Percentiles rank a stretch among this genome's conserved stretches.
phyloP scores from a whole-genome alignment of 2,113 vertebrate genomes.

The Cryptomyrus ogoouensis region DNA sequence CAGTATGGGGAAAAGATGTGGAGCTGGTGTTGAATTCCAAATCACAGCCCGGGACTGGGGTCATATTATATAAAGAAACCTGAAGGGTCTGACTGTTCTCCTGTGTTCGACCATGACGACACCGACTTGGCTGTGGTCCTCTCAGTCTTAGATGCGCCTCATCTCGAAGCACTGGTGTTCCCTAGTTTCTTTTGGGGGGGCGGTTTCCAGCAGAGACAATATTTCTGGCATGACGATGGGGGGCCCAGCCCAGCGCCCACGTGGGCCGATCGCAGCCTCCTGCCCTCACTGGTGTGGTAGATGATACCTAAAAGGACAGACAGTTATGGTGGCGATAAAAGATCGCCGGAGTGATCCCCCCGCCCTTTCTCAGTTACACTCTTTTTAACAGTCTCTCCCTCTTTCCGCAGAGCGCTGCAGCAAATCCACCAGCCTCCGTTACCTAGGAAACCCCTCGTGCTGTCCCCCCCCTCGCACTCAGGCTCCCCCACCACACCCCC shows the following conservation, averaged over 20 bases:
- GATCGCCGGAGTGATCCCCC: neutral
- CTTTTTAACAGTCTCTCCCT: slow-evolving; percentile 19
- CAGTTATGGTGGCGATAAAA: neutral
- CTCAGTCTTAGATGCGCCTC: neutral
- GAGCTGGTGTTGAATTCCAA: neutral
- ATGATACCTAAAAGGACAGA: neutral
- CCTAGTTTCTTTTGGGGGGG: neutral
- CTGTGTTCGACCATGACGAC: neutral
- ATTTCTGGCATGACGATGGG: neutral
- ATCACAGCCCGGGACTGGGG: neutral
- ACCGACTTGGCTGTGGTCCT: neutral
- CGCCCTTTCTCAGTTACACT: neutral
- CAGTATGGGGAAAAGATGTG: neutral
- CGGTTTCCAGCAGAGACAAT: neutral
- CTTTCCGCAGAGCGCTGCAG: slow-evolving; percentile 55
- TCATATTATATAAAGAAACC: neutral
- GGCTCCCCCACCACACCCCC: slow-evolving; percentile 27
- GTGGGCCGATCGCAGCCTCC: neutral
- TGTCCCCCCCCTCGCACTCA: slow-evolving; percentile 28
- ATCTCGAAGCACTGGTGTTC: neutral
- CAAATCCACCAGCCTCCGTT: slow-evolving; percentile 75
- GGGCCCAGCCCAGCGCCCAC: neutral
- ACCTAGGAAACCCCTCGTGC: slow-evolving; percentile 74
- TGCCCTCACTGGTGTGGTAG: neutral
- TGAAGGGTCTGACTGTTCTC: neutral